Conservation (phyloP, 1,140 invertebrate genomes). For the Ceratosolen solmsi region DNA sequence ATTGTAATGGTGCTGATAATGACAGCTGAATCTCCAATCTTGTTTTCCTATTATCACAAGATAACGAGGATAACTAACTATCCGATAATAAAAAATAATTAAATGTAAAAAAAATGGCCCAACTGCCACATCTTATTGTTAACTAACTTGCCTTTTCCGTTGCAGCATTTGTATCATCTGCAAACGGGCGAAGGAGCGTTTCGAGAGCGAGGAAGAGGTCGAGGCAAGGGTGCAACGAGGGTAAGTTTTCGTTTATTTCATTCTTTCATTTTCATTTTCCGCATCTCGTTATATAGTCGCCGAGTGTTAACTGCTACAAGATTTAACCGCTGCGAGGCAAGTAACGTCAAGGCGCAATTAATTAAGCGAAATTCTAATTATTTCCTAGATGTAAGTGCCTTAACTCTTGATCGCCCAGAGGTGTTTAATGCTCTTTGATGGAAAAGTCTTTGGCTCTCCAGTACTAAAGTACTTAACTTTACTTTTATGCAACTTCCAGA, state of each 20-base stretch:
- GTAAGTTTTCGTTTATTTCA: slow-evolving; percentile 59
- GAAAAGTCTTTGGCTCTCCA: slow-evolving; percentile 4
- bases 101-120: no score
- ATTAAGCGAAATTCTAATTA: slow-evolving; percentile 15
- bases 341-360: not conserved
- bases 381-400: slow-evolving; percentile 1
- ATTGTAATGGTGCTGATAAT: slow-evolving; percentile 60
- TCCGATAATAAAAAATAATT: not conserved
- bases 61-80: slow-evolving; percentile 17
- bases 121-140: no score
- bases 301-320: slow-evolving; percentile 15
- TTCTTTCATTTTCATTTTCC: not conserved
- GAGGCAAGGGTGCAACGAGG: slow-evolving; percentile 72
- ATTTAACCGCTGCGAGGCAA: not conserved
- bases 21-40: slow-evolving; percentile 52
- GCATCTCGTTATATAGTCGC: not conserved
- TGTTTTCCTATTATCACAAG: slow-evolving; percentile 32
- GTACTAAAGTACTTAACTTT: not conserved
- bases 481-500: slow-evolving; percentile 12
- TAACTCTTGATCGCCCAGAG: slow-evolving; percentile 9
- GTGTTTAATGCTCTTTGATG: not conserved
- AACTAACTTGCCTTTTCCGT: slow-evolving; percentile 41
- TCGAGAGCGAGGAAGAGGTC: slow-evolving; percentile 69
- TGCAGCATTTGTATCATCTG: slow-evolving; percentile 72
- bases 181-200: slow-evolving; percentile 71